A percentile compares a stretch with the other conserved stretches of the same genome.
These are phyloP conservation scores for Dryobates pubescens DNA, from an alignment of 2,797 vertebrate genomes.

Conservation along the genomic window DNA sequence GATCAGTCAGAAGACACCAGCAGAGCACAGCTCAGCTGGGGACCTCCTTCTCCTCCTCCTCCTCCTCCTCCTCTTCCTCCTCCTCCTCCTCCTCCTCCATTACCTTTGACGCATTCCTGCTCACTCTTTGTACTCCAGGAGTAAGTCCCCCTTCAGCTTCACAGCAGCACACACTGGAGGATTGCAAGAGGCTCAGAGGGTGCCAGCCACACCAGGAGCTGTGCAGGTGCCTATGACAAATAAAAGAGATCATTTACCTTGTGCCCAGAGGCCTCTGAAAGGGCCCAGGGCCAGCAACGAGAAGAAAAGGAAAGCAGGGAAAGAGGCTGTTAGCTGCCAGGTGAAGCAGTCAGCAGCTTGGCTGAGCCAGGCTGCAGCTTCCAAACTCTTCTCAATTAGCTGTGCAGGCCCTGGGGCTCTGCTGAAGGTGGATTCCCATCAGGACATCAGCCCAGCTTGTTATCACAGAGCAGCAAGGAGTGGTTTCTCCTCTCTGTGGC, in stretches of 20 bases:
- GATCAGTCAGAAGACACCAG: background rate
- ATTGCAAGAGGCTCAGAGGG: background rate
- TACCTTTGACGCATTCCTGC: conserved; percentile 45
- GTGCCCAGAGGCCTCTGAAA: background rate
- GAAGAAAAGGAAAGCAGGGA: background rate
- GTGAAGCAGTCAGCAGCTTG: background rate
- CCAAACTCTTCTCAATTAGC: background rate
- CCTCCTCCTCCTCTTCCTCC: too few relatives aligned
- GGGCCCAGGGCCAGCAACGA: background rate
- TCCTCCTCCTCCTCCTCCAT: rapidly evolving
- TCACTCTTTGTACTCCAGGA: background rate
- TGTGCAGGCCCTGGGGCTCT: background rate
- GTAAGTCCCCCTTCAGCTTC: background rate
- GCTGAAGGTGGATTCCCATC: background rate
- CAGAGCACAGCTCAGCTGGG: background rate
- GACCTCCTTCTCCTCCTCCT: too few relatives aligned
- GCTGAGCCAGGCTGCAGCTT: background rate
- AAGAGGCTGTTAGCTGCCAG: background rate
- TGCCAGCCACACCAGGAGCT: background rate
- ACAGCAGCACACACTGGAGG: background rate
- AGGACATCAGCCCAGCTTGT: background rate
- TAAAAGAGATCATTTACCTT: background rate
- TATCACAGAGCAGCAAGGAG: background rate
- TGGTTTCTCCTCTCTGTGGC: background rate
- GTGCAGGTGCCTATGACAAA: conserved; percentile 7